Evolutionary conservation across 2,888 invertebrate genomes (phyloP), one percentile per base, ranked within the genome.

Genomic region (Phortica okadai): DNA sequence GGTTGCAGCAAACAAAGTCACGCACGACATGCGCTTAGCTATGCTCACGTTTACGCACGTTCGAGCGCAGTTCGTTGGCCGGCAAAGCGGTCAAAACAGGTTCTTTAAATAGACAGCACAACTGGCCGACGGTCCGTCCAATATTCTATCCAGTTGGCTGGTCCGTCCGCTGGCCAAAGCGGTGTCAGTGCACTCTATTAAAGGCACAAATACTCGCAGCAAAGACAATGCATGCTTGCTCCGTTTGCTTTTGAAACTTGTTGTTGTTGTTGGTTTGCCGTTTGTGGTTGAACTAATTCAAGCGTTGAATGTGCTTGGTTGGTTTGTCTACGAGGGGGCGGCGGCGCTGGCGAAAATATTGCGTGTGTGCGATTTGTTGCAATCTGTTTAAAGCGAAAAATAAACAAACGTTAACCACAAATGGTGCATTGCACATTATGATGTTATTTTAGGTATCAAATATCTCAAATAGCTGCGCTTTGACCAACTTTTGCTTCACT

Each of bases 81-180:
- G 16, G 16, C 16, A 16, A 16, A 33, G 33, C 33, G 21, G 21
- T 10, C 11, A 69, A 69, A 72, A 72, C 70, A 72, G 45, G 70
- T 72, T 72, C 70, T 72, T 72, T 56, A 72, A 54, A 72, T 72
- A 72, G 70, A 56, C 70, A 41, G 10, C 4, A 33, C 54, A 72
- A 72, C 33, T 72, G 33, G 54, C 25, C 70, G 70, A 72, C 33
- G 54, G 33, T 72, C 25, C 70, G 70, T 21, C 16, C 62, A 62
- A 62, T 62, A 25, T 62, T 25, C n/a, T 56, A 16, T 14, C 56
- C 56, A 56, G 16, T 16, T 33, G 33, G 56, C 10, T 0, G 0
- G 10, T 56, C 56, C 16, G 56, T 56, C 56, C 56, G 16, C 14
- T 14, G 1, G 16, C 21, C 50, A 3, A 50, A 14, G n/a, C 16